Evolutionary conservation across 2,888 invertebrate genomes (phyloP).

Genomic region (Oscheius sp.): DNA sequence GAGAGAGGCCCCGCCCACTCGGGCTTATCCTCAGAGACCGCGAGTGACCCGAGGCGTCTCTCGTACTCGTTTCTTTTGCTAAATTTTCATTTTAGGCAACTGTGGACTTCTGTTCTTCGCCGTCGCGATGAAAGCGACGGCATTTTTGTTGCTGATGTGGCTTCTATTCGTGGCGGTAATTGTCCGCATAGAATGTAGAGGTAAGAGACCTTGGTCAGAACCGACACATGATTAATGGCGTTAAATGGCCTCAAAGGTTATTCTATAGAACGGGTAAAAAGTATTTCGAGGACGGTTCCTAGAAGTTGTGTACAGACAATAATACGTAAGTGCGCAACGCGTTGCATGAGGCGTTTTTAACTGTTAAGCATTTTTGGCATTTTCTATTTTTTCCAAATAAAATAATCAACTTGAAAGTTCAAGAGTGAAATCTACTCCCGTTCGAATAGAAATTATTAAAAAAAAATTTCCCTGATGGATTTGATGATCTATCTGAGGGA

Average conservation of each 20-base stretch:
- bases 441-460: too few relatives aligned
- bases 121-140: conserved; percentile 2
- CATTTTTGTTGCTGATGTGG: background rate
- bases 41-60: background rate
- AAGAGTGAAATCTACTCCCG: too few relatives aligned
- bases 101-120: background rate
- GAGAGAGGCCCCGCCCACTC: conserved; percentile 11
- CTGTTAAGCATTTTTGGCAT: too few relatives aligned
- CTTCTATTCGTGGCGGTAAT: conserved; percentile 13
- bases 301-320: too few relatives aligned
- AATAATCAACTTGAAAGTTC: too few relatives aligned
- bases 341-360: too few relatives aligned
- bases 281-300: background rate
- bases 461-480: too few relatives aligned
- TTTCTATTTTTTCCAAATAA: too few relatives aligned
- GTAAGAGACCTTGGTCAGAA: conserved; percentile 23
- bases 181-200: conserved; percentile 15
- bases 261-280: background rate
- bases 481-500: too few relatives aligned
- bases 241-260: conserved; percentile 7
- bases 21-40: conserved; percentile 18
- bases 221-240: conserved; percentile 10
- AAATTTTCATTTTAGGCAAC: background rate
- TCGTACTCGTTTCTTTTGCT: background rate
- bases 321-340: too few relatives aligned